Base-by-base conservation (phyloP, 1,140 invertebrate species). In the Trichonephila clavata region DNA sequence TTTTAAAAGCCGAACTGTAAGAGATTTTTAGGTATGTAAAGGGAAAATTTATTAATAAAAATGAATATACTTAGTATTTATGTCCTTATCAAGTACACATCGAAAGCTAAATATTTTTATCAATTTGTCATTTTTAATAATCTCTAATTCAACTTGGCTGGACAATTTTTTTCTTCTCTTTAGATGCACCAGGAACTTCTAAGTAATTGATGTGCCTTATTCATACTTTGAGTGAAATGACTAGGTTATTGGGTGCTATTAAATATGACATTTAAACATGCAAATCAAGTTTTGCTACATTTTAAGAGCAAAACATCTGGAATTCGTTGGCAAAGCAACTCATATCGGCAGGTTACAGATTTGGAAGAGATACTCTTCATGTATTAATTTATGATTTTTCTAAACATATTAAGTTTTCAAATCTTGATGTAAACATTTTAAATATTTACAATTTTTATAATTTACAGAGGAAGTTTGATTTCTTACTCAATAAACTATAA, bases 261-360 rank as follows among this genome's bases (percentile, higher is more conserved):
- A 77, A 77, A 77, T 18, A 32, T 77, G 71, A 77, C 65, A 27
- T 68, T 39, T 77, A 77, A 32, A 77, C 32, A 16, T 77, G 71
- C 71, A 18, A 39, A 77, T 77, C 27, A 77, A 77, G 18, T n/a
- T 32, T 32, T 32, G 71, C 27, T 32, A 13, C 32, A 77, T 77
- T 77, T 77, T 18, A 7, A 32, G 32, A 77, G 27, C 71, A 77
- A 77, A 77, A 13, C 32, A 16, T 77, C 16, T 77, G 71, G 6
- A 18, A 77, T 77, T 18, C 32, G 27, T 77, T 77, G 32, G 24
- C 71, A 32, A 77, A 14, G 39, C 71, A 18, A 18, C 14, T 14
- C 16, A 14, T 32, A 32, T 18, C 18, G 71, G 16, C 2, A 2
- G 32, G 20, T 77, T 18, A 6, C 71, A 77, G 24, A 18, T 32